These are phyloP conservation scores for Oryzias curvinotus DNA, from an alignment of 2,113 vertebrate genomes.

Conservation along the genomic window DNA sequence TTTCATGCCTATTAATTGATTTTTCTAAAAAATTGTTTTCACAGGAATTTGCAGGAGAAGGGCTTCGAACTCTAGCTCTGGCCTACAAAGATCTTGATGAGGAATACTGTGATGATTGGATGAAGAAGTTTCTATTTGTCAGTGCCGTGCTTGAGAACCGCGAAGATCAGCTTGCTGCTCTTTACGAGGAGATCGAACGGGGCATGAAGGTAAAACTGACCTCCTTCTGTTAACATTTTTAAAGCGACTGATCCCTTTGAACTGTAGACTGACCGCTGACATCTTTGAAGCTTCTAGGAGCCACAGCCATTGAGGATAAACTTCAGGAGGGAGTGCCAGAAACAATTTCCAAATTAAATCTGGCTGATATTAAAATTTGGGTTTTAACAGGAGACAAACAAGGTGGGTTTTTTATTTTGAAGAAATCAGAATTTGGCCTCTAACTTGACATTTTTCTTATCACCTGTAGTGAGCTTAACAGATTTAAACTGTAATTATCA, in stretches of 20 bases:
- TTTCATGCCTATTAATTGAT: too few species aligned
- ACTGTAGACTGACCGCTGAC: conserved; percentile 24
- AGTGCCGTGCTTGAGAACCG: conserved; percentile 54
- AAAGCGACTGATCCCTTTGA: not conserved
- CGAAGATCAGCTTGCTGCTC: conserved; percentile 42
- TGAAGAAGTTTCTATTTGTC: conserved; percentile 42
- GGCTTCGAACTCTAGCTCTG: conserved; percentile 61
- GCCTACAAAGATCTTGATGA: conserved; percentile 60
- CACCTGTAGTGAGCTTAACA: not conserved
- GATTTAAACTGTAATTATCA: conserved; percentile 48
- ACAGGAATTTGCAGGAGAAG: conserved; percentile 65
- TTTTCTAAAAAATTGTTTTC: not conserved
- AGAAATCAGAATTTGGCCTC: not conserved
- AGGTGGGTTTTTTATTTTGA: conserved; percentile 65
- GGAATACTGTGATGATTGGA: conserved; percentile 51
- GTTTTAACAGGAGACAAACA: conserved; percentile 88
- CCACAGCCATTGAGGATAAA: conserved; percentile 87
- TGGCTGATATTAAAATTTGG: conserved; percentile 88
- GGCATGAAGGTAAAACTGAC: conserved; percentile 51
- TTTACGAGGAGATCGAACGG: conserved; percentile 56
- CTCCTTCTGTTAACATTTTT: not conserved
- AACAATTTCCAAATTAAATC: conserved; percentile 78
- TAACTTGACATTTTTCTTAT: not conserved
- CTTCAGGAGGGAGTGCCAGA: conserved; percentile 86
- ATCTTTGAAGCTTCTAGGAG: conserved; percentile 81